Percentiles rank a stretch among this genome's conserved stretches.
phyloP scores from a whole-genome alignment of 2,113 vertebrate genomes.

The Cyanocitta stelleri region DNA sequence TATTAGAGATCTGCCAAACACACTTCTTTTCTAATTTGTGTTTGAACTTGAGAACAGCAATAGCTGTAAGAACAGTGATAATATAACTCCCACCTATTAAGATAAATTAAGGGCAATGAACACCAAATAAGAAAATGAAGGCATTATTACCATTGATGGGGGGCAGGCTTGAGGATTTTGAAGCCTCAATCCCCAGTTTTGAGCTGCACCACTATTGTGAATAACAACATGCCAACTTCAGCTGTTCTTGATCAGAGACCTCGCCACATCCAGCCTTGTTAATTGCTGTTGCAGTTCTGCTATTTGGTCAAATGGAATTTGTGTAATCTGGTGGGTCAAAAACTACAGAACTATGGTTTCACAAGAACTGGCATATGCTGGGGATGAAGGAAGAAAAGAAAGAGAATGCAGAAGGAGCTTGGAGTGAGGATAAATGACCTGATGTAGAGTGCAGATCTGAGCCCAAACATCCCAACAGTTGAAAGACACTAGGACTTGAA shows the following conservation, averaged over 20 bases:
- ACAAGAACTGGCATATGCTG: background rate
- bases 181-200: background rate
- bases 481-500: background rate
- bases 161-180: background rate
- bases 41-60: background rate
- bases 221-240: background rate
- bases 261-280: accelerated
- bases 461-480: background rate
- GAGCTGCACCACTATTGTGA: background rate
- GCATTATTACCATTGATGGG: background rate
- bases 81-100: background rate
- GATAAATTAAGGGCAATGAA: background rate
- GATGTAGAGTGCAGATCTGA: background rate
- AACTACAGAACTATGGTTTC: background rate
- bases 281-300: background rate
- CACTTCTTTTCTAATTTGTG: background rate
- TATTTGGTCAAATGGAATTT: background rate
- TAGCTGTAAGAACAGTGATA: background rate
- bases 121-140: background rate
- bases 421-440: background rate
- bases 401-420: background rate
- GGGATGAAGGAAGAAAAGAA: background rate
- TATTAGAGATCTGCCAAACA: background rate
- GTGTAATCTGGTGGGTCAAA: background rate
- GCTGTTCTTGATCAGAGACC: background rate